A percentile compares a stretch with the other conserved stretches of the same genome.
These are phyloP conservation scores for Petaurus breviceps DNA, from an alignment of 2,113 vertebrate genomes.

Conservation along the genomic window DNA sequence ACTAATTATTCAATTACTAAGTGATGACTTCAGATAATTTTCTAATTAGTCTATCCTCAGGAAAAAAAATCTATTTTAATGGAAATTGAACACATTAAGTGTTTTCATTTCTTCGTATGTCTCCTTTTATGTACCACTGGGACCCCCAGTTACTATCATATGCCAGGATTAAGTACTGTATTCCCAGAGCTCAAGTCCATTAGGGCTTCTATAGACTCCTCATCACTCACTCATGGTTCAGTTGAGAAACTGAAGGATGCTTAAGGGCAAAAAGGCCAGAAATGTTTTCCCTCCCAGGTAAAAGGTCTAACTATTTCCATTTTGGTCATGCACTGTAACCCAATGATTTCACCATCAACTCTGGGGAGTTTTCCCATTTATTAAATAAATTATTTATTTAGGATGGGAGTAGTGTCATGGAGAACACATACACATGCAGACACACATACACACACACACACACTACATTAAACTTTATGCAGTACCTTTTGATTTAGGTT, in stretches of 20 bases:
- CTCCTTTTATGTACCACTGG: neutral
- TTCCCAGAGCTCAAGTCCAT: constrained; percentile 9
- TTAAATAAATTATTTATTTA: constrained; percentile 61
- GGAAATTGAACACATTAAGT: constrained; percentile 15
- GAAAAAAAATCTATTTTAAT: neutral
- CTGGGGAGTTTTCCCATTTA: constrained; percentile 59
- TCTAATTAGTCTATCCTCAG: rapidly evolving
- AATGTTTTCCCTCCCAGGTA: constrained; percentile 11
- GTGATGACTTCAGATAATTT: neutral
- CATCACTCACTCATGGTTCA: constrained; percentile 23
- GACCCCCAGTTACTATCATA: constrained; percentile 24
- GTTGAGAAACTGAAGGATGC: constrained; percentile 25
- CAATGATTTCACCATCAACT: constrained; percentile 54
- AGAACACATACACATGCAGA: neutral
- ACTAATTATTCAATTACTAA: rapidly evolving
- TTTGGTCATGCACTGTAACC: constrained; percentile 64
- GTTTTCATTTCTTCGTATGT: neutral
- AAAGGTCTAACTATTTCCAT: constrained; percentile 47
- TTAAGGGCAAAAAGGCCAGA: constrained; percentile 17
- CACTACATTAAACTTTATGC: neutral
- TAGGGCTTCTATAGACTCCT: neutral
- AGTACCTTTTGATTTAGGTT: neutral
- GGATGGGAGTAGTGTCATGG: constrained; percentile 3
- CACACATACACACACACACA: neutral
- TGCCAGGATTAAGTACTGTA: neutral